A percentile compares a stretch with the other conserved stretches of the same genome.
Evolutionary conservation across 2,797 vertebrate genomes (phyloP).

Genomic region (Semaprochilodus insignis): DNA sequence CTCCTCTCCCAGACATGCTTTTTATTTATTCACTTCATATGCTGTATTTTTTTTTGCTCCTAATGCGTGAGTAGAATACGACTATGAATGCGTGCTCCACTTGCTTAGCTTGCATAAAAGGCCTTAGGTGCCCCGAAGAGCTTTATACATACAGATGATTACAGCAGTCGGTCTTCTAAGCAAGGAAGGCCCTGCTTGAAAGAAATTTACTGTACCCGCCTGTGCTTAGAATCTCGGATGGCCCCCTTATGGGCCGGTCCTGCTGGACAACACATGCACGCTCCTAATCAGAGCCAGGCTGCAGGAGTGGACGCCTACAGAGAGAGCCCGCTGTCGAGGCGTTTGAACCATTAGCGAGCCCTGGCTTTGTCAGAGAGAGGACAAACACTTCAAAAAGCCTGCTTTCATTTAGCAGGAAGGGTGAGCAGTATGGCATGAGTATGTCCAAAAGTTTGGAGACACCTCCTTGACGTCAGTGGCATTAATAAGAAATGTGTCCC

Average conservation of each 20-base stretch:
- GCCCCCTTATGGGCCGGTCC: conserved; percentile 28
- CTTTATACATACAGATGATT: conserved; percentile 47
- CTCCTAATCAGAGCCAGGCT: conserved; percentile 49
- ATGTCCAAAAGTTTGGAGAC: background rate
- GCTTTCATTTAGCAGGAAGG: background rate
- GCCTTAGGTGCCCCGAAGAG: conserved; percentile 51
- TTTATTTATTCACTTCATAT: conserved; percentile 71
- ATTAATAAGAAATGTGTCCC: no score
- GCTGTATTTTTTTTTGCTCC: conserved; percentile 67
- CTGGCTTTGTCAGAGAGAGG: background rate
- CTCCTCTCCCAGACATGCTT: conserved; percentile 68
- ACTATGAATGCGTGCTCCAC: conserved; percentile 60
- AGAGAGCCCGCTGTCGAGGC: conserved; percentile 30
- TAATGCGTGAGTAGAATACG: conserved; percentile 64
- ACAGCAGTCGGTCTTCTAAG: conserved; percentile 40
- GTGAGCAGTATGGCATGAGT: no score
- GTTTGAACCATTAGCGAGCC: conserved; percentile 13
- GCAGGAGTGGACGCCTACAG: conserved; percentile 2
- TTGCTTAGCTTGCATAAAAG: conserved; percentile 66
- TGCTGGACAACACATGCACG: conserved; percentile 43
- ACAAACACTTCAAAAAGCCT: background rate
- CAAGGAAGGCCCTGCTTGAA: conserved; percentile 35
- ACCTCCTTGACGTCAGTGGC: background rate
- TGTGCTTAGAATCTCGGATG: conserved; percentile 36
- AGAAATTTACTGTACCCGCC: conserved; percentile 34